phyloP scores from a whole-genome alignment of 1,140 invertebrate species.

The Anoplophora glabripennis region DNA sequence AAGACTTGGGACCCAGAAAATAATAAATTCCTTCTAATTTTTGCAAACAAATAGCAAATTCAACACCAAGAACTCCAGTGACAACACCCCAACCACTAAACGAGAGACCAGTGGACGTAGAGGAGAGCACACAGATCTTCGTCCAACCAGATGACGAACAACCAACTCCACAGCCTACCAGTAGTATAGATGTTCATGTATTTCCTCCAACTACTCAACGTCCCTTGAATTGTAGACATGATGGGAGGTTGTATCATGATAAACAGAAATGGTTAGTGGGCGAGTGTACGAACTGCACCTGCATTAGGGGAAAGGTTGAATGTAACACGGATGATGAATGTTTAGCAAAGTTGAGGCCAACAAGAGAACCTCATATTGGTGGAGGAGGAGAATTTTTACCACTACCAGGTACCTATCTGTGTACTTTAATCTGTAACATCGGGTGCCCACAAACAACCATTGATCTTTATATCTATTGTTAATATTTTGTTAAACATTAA shows the following conservation, averaged over 20 bases:
- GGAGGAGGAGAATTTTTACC: slow-evolving; percentile 9
- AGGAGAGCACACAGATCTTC: slow-evolving; percentile 30
- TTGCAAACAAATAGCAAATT: slow-evolving; percentile 8
- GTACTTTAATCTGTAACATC: slow-evolving; percentile 37
- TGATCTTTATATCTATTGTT: not conserved
- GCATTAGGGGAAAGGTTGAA: slow-evolving; percentile 55
- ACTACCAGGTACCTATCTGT: slow-evolving; percentile 8
- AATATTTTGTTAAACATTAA: not conserved
- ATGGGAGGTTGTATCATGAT: slow-evolving; percentile 53
- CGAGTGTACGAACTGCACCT: slow-evolving; percentile 64
- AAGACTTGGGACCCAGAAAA: no score
- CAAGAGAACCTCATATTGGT: slow-evolving; percentile 9
- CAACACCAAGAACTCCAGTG: slow-evolving; percentile 12
- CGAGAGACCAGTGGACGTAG: slow-evolving; percentile 31
- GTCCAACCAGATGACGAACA: slow-evolving; percentile 40
- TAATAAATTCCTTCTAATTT: not conserved
- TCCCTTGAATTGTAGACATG: slow-evolving; percentile 18
- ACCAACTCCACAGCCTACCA: slow-evolving; percentile 29
- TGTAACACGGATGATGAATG: slow-evolving; percentile 51
- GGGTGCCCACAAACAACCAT: not conserved
- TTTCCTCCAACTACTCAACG: slow-evolving; percentile 22
- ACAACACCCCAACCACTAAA: slow-evolving; percentile 42
- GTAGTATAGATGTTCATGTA: slow-evolving; percentile 31
- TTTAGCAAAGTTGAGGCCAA: slow-evolving; percentile 28
- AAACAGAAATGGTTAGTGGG: slow-evolving; percentile 63